A percentile compares a stretch with the other conserved stretches of the same genome.
Evolutionary conservation across 1,140 invertebrate species (phyloP).

Genomic region (Lycorma delicatula): DNA sequence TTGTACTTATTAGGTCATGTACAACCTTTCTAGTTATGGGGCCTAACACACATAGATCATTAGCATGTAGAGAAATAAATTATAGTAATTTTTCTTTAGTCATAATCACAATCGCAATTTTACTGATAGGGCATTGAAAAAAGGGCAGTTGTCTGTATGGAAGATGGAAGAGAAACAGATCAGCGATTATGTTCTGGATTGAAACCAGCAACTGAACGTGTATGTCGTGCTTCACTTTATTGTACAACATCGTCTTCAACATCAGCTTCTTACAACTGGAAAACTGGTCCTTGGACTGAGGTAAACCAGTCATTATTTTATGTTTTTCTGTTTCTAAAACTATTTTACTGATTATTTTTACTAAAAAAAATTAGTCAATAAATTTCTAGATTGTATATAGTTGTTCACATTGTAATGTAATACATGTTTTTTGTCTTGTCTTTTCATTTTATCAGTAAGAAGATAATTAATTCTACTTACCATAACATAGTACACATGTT

Average conservation of each 20-base stretch:
- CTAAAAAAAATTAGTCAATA: neutral
- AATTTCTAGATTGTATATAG: neutral
- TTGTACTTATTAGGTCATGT: too few relatives aligned
- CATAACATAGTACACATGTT: too few relatives aligned
- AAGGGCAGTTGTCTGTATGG: conserved; percentile 16
- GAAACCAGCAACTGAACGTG: conserved; percentile 11
- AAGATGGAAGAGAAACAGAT: conserved; percentile 8
- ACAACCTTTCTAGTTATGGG: too few relatives aligned
- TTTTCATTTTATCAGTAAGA: too few relatives aligned
- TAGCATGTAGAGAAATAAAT: too few relatives aligned
- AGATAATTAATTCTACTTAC: too few relatives aligned
- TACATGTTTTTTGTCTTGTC: too few relatives aligned
- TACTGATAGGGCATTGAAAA: conserved; percentile 15
- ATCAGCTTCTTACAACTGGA: conserved; percentile 30
- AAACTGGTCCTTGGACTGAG: conserved; percentile 35
- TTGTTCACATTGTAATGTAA: too few relatives aligned
- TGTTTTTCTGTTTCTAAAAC: neutral
- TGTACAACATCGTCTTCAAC: neutral
- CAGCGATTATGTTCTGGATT: conserved; percentile 10
- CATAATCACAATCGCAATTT: too few relatives aligned
- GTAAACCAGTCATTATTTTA: conserved; percentile 27
- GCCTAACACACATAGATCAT: too few relatives aligned
- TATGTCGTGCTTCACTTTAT: conserved; percentile 9
- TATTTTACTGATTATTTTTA: too few relatives aligned
- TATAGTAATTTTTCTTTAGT: too few relatives aligned